Base-by-base conservation (phyloP, 2,888 invertebrate genomes). In the Amorpha juglandis region DNA sequence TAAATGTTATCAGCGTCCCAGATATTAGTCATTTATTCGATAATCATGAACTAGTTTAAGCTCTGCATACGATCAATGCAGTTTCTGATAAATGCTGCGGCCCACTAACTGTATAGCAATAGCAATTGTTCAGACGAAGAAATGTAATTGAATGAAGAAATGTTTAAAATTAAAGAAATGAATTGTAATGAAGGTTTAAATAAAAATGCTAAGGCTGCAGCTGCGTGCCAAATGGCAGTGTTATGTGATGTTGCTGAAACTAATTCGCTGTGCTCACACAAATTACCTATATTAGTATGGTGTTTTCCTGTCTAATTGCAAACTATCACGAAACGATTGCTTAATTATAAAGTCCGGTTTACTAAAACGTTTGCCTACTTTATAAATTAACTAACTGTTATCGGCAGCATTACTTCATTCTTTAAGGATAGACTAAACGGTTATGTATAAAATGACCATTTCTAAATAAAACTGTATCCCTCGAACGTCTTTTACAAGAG, bases 1-100 rank as follows among this genome's bases (percentile, higher is more conserved):
- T 58, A 58, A 58, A 63, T 65, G 3, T 48, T 19, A 55, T 63
- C 53, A 6, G 58, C 11, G 58, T 16, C 38, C 58, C 35, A 42
- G 58, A 58, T 58, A 58, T 58, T 47, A 58, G 38, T 58, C 58
- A 42, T 58, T 19, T 38, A 7, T 11, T 35, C 58, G 19, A 21
- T 38, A 19, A 58, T 11, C 12, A 12, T 58, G 58, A 58, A 58
- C 58, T 42, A 16, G 58, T 42, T 58, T 42, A 53, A 16, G 38
- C 19, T 58, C 12, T 42, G 19, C 58, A 38, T 58, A 19, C 42
- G 58, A 58, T 42, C 12, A 12, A 11, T 58, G 42, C 42, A 58
- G 58, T 58, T 42, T 19, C 42, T 58, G 16, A 35, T 19, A 55
- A n/a, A 35, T 9, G 27, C 9, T 58, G 48, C n/a, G 11, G 11